Evolutionary conservation across 2,113 vertebrate genomes (phyloP).

Genomic region (Halichoerus grypus): DNA sequence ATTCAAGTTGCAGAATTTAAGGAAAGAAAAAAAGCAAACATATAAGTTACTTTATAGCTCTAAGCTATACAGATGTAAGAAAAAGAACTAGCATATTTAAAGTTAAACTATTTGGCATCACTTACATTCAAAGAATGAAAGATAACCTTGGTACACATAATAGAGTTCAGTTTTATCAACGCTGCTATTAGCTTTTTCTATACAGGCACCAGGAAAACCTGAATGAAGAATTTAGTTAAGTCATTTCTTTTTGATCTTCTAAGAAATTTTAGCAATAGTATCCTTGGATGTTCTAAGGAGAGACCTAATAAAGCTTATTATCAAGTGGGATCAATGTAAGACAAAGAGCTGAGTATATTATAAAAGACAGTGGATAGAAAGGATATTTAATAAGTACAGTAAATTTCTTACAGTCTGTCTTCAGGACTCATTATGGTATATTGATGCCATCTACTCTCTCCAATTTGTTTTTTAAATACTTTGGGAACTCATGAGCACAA

Average conservation of each 20-base stretch:
- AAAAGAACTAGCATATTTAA: background rate
- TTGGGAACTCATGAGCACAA: background rate
- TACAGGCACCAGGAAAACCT: background rate
- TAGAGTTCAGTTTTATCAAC: background rate
- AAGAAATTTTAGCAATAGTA: background rate
- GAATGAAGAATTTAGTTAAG: background rate
- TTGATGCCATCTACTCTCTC: background rate
- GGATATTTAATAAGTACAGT: constrained; percentile 33
- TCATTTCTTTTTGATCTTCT: background rate
- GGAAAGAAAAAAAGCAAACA: background rate
- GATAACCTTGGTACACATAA: background rate
- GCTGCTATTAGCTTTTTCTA: background rate
- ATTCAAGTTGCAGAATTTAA: background rate
- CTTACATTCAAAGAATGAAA: background rate
- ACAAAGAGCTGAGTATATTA: constrained; percentile 7
- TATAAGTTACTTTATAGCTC: background rate
- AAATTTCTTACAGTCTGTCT: background rate
- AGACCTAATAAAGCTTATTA: constrained; percentile 62
- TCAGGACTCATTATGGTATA: background rate
- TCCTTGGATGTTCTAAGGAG: background rate
- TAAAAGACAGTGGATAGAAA: constrained; percentile 7
- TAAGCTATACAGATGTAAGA: background rate
- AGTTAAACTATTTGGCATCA: background rate
- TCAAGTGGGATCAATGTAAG: constrained; percentile 39
- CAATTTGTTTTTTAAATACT: constrained; percentile 36